Evolutionary conservation across 2,797 vertebrate species (phyloP).

Genomic region (Oceanodroma leucorhoa): DNA sequence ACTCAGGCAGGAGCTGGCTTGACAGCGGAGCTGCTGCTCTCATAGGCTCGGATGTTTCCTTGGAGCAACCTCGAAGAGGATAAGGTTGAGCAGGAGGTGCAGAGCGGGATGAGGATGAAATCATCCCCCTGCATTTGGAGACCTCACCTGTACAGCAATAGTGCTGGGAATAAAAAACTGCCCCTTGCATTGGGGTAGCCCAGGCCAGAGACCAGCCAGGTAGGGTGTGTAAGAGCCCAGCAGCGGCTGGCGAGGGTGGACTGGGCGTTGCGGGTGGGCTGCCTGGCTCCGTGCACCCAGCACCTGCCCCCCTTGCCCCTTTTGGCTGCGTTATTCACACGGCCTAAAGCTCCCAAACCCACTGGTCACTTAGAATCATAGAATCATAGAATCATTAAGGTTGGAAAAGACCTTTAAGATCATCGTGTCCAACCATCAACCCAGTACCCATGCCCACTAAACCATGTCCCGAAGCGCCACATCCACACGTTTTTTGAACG

Average conservation of each 20-base stretch:
- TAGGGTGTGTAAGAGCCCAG: neutral
- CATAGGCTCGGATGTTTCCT: fast-evolving
- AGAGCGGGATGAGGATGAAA: neutral
- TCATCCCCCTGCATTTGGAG: neutral
- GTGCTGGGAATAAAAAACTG: neutral
- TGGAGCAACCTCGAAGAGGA: neutral
- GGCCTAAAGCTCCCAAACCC: neutral
- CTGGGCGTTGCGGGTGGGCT: neutral
- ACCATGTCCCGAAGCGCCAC: too few relatives aligned
- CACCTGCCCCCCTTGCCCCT: neutral
- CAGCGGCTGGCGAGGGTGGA: fast-evolving
- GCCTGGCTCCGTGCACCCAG: neutral
- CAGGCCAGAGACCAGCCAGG: fast-evolving
- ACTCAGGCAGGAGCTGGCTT: neutral
- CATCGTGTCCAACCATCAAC: too few relatives aligned
- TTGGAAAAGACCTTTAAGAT: too few relatives aligned
- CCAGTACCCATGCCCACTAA: too few relatives aligned
- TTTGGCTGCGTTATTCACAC: fast-evolving
- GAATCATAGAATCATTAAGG: too few relatives aligned
- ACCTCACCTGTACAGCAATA: fast-evolving
- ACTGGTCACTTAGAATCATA: neutral
- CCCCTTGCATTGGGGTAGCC: neutral
- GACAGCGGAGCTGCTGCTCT: neutral
- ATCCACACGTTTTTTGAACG: too few relatives aligned
- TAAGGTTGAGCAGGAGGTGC: neutral